These are phyloP conservation scores for Lobophora halterata DNA, from an alignment of 2,888 invertebrate genomes.

Conservation along the genomic window DNA sequence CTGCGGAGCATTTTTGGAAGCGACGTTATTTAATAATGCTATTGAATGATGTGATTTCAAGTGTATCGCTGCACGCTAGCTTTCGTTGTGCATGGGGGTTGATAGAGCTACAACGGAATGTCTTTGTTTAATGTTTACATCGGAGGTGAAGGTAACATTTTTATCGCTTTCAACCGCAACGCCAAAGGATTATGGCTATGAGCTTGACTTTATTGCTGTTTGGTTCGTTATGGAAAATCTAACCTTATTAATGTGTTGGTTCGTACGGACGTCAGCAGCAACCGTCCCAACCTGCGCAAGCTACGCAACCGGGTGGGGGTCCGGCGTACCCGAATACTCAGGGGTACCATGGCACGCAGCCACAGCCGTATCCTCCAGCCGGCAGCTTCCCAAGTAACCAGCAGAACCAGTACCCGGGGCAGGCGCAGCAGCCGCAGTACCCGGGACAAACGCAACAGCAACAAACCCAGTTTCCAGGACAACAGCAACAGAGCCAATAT, in stretches of 20 bases:
- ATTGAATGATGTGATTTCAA: slow-evolving; percentile 71
- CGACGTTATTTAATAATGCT: slow-evolving; percentile 54
- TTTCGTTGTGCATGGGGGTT: slow-evolving; percentile 80
- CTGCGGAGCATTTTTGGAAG: slow-evolving; percentile 61
- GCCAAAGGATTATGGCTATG: slow-evolving; percentile 71
- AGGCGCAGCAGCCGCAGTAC: slow-evolving; percentile 50
- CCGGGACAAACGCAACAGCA: slow-evolving; percentile 35
- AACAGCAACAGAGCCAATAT: slow-evolving; percentile 53
- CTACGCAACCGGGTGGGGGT: slow-evolving; percentile 77
- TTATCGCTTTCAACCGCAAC: slow-evolving; percentile 71
- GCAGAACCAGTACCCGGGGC: slow-evolving; percentile 59
- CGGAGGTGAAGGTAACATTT: slow-evolving; percentile 72
- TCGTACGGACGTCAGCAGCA: slow-evolving; percentile 82
- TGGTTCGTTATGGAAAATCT: slow-evolving; percentile 79
- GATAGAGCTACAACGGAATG: slow-evolving; percentile 76
- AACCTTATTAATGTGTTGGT: slow-evolving; percentile 82
- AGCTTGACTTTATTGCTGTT: slow-evolving; percentile 73
- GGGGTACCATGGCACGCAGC: slow-evolving; percentile 80
- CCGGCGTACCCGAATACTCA: slow-evolving; percentile 77
- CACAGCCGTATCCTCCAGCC: slow-evolving; percentile 75
- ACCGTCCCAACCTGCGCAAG: slow-evolving; percentile 79
- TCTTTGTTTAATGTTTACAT: slow-evolving; percentile 55
- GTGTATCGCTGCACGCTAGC: slow-evolving; percentile 79
- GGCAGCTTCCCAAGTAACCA: slow-evolving; percentile 77
- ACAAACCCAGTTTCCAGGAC: slow-evolving; percentile 34